Base-by-base conservation (phyloP, 1,140 invertebrate species). In the Lethrus apterus region DNA sequence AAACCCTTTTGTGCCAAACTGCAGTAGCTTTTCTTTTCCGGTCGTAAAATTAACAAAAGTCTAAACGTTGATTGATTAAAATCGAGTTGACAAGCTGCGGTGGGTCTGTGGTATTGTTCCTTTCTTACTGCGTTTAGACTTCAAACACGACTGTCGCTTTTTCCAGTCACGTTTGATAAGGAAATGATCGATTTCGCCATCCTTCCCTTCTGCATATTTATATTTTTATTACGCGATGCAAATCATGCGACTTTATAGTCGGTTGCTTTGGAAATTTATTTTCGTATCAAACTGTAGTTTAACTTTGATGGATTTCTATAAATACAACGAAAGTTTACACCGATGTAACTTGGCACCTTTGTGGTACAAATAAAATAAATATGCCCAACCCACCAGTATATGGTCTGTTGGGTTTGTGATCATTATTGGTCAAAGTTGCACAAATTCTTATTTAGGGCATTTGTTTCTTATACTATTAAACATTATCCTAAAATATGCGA, bases 41-140 rank as follows among this genome's bases (percentile, higher is more conserved):
- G 18, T 38, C 18, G 18, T 11, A 14, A 38, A 19, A 38, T 20
- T 44, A 31, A 26, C 42, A 24, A 35, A 35, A 44, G 33, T 42
- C 33, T 18, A 40, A 51, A 51, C 33, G 13, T 31, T 51, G 48
- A 51, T 51, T 51, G 48, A 51, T 51, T 51, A 51, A 51, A 51
- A 51, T 29, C 14, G 20, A 32, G 35, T 40, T 45, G 48, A 41
- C 48, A 45, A 21, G 32, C 35, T 32, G 43, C 48, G 48, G 43
- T 51, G 48, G 44, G 36, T 51, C 23, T 32, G 32, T 44, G 24
- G 31, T 17, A 44, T 44, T 44, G 33, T 49, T 32, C 32, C 9
- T 49, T 40, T 14, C 18, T 41, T 24, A 47, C 38, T 41, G 24
- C 44, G 43, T 51, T 43, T 43, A 35, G 30, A 30, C 33, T 20